Conservation (phyloP, 2,888 invertebrate species). For the Phorcus lineatus region DNA sequence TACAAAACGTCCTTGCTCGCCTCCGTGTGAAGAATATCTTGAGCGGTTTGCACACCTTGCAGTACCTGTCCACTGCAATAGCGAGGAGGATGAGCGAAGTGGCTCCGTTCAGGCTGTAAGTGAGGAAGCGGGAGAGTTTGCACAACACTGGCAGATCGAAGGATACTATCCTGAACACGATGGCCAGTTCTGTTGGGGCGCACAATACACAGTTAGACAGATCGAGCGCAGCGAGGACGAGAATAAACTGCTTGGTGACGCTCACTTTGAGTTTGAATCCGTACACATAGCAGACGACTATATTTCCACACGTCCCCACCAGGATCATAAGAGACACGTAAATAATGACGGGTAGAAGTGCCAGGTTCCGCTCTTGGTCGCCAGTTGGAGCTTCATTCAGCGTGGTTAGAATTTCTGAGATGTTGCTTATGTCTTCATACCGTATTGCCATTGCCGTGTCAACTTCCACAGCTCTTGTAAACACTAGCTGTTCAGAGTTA, state of each 20-base stretch:
- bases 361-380: background rate
- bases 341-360: conserved; percentile 17
- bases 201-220: conserved; percentile 41
- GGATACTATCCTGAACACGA: conserved; percentile 33
- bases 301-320: conserved; percentile 37
- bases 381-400: background rate
- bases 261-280: conserved; percentile 37
- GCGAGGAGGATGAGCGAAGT: conserved; percentile 43
- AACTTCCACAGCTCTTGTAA: background rate
- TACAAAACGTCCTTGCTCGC: conserved; percentile 50
- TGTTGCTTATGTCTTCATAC: background rate
- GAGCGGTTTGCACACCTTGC: conserved; percentile 57
- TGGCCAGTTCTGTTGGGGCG: conserved; percentile 41
- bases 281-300: conserved; percentile 41
- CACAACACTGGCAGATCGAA: conserved; percentile 42
- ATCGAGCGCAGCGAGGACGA: conserved; percentile 43
- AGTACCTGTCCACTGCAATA: conserved; percentile 49
- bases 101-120: conserved; percentile 42
- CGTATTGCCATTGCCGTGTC: background rate
- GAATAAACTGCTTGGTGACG: conserved; percentile 47
- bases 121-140: conserved; percentile 42
- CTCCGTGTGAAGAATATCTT: conserved; percentile 43
- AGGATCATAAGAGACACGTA: conserved; percentile 16
- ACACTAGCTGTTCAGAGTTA: too few species aligned
- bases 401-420: background rate